A percentile compares a stretch with the other conserved stretches of the same genome.
Conservation (phyloP, 2,113 vertebrate species). For the Heterochromis multidens region DNA sequence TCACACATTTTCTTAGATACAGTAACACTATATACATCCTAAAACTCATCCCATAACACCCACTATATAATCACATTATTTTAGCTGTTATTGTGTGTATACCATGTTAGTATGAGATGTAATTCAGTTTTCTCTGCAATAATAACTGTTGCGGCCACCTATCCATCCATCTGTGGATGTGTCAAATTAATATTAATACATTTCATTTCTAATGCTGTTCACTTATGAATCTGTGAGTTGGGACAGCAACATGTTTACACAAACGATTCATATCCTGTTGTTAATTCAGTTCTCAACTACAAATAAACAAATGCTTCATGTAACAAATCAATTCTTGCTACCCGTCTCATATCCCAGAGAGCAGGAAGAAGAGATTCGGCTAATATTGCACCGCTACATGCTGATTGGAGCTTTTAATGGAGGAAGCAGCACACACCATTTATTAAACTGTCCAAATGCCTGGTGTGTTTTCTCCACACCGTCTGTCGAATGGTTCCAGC, state of each 20-base stretch:
- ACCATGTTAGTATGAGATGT: neutral
- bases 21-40: neutral
- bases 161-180: neutral
- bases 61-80: neutral
- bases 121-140: neutral
- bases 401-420: neutral
- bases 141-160: neutral
- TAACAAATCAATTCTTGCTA: neutral
- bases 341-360: neutral
- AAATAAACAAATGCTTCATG: neutral
- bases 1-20: neutral
- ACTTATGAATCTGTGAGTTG: neutral
- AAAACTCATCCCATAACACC: neutral
- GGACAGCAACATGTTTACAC: neutral
- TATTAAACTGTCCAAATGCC: neutral
- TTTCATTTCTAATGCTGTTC: neutral
- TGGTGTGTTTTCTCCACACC: constrained; percentile 3
- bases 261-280: neutral
- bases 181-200: neutral
- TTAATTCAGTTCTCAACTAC: neutral
- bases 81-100: neutral
- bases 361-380: neutral
- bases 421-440: neutral
- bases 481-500: neutral
- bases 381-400: neutral